Conservation (phyloP, 2,797 vertebrate genomes). For the Syndactyla subalaris region DNA sequence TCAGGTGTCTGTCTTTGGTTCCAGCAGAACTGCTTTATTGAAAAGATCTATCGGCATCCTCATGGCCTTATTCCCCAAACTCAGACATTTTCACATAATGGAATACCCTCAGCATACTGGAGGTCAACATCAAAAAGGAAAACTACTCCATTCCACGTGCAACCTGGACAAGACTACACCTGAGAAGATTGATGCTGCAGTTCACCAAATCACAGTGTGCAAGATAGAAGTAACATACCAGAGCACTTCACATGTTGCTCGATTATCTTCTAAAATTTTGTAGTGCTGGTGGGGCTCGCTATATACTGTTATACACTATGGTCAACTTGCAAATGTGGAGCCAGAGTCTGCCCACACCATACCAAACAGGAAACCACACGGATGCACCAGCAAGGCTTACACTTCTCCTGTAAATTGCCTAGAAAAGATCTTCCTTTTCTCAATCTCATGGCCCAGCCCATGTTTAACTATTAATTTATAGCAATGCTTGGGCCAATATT, state of each 20-base stretch:
- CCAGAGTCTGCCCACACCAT: accelerated
- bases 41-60: neutral
- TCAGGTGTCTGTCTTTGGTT: neutral
- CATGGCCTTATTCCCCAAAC: neutral
- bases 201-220: neutral
- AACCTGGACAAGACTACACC: neutral
- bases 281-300: neutral
- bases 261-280: neutral
- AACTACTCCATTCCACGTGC: neutral
- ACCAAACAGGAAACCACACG: neutral
- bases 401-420: neutral
- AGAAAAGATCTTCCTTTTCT: neutral
- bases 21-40: neutral
- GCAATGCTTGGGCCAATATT: neutral
- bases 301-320: neutral
- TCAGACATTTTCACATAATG: neutral
- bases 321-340: neutral
- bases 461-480: neutral
- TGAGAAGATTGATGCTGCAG: neutral
- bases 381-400: neutral
- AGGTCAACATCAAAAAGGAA: neutral
- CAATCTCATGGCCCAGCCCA: neutral
- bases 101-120: neutral
- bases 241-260: neutral
- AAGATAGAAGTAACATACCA: neutral